phyloP scores from a whole-genome alignment of 2,797 vertebrate species.

The Chelonia mydas region DNA sequence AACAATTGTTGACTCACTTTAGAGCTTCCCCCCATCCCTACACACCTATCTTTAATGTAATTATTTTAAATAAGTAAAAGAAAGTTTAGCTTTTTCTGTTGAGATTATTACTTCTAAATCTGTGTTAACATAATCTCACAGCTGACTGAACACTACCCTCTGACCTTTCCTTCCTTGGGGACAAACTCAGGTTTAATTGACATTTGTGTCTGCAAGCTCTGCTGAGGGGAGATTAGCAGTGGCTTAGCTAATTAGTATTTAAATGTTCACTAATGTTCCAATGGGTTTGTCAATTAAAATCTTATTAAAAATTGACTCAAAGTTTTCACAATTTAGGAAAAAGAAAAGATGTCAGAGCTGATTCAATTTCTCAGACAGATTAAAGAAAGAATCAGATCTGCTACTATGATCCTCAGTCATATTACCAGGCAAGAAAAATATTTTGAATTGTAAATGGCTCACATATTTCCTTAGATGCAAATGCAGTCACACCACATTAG shows the following conservation, averaged over 20 bases:
- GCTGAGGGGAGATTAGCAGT: conserved; percentile 80
- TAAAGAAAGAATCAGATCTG: conserved; percentile 63
- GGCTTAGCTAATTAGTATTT: conserved; percentile 87
- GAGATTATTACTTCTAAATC: conserved; percentile 76
- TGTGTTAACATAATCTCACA: conserved; percentile 80
- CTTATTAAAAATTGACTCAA: conserved; percentile 78
- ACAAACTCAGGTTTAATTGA: conserved; percentile 84
- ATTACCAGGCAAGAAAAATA: conserved; percentile 1
- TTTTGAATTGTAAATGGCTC: conserved; percentile 14
- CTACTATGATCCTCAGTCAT: conserved; percentile 34
- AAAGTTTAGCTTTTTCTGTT: conserved; percentile 49
- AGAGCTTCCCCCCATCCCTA: conserved; percentile 1
- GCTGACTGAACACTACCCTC: conserved; percentile 85
- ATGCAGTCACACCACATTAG: not conserved
- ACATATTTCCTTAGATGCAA: not conserved
- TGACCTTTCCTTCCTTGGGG: conserved; percentile 82
- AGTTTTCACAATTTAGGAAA: conserved; percentile 57
- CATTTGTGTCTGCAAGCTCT: conserved; percentile 79
- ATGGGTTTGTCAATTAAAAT: conserved; percentile 80
- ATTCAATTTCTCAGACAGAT: conserved; percentile 67
- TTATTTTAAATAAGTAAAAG: conserved; percentile 45
- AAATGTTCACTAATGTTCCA: conserved; percentile 81
- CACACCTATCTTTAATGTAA: conserved; percentile 29
- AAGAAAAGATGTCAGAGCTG: conserved; percentile 50
- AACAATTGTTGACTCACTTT: conserved; percentile 21